Conservation (phyloP, 53 echinoderm and acorn worm genomes). For the Paracentrotus lividus region DNA sequence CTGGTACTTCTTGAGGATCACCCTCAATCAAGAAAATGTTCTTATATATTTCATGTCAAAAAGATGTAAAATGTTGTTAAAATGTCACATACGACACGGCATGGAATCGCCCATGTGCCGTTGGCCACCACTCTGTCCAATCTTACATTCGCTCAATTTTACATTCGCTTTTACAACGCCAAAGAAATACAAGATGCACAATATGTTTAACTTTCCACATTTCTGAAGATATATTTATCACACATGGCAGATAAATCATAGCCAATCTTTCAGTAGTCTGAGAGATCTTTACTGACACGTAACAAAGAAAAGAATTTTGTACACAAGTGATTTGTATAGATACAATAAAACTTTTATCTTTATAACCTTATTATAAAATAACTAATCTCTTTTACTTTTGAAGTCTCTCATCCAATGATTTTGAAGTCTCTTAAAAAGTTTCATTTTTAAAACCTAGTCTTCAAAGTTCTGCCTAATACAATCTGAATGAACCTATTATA, state of each 20-base stretch:
- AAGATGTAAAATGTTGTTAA: too few species aligned
- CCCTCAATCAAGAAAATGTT: too few species aligned
- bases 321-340: conserved; percentile 48
- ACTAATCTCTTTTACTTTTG: conserved; percentile 27
- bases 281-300: conserved; percentile 25
- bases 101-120: too few species aligned
- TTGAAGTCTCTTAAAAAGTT: neutral
- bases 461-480: neutral
- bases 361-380: conserved; percentile 57
- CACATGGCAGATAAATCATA: conserved; percentile 37
- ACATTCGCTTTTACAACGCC: neutral
- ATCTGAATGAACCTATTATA: neutral
- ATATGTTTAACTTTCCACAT: neutral
- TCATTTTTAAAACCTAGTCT: neutral
- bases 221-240: conserved; percentile 39
- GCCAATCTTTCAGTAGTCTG: neutral
- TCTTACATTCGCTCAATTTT: too few species aligned
- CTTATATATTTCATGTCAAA: too few species aligned
- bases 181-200: neutral
- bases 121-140: too few species aligned
- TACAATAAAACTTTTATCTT: conserved; percentile 58
- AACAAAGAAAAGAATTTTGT: conserved; percentile 44
- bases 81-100: too few species aligned
- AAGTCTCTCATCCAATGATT: neutral
- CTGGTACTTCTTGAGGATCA: too few species aligned